Conservation (phyloP, 35 echinoderm and acorn worm genomes). For the Stichopus chloronotus region DNA sequence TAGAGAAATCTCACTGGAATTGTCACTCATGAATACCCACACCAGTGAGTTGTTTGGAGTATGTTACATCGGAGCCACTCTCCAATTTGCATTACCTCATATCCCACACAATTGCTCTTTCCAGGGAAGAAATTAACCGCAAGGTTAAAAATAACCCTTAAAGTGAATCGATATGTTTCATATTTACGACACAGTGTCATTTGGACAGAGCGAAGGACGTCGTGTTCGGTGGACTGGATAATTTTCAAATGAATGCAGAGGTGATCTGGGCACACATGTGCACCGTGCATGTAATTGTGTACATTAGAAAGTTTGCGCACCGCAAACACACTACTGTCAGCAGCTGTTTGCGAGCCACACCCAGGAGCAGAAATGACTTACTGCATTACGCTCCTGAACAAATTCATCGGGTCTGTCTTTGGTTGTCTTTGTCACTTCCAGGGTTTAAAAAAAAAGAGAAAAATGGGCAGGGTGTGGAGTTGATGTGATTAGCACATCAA, state of each 20-base stretch:
- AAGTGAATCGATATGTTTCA: too few relatives aligned
- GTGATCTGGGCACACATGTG: not conserved
- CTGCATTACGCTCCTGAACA: not conserved
- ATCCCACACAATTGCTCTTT: too few relatives aligned
- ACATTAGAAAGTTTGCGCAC: not conserved
- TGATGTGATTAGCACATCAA: not conserved
- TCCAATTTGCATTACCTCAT: too few relatives aligned
- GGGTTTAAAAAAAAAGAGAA: not conserved
- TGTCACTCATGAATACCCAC: too few relatives aligned
- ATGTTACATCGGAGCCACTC: too few relatives aligned
- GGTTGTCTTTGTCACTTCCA: too few relatives aligned
- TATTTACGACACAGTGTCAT: too few relatives aligned
- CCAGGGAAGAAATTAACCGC: too few relatives aligned
- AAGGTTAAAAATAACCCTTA: too few relatives aligned
- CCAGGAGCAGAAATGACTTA: not conserved
- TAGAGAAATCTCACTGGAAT: too few relatives aligned
- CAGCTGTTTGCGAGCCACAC: not conserved
- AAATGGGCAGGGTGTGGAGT: not conserved
- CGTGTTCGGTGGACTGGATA: not conserved
- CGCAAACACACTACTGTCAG: not conserved
- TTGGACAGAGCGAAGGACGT: not conserved
- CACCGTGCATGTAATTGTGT: not conserved
- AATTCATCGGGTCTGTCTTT: too few relatives aligned
- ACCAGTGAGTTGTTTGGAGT: too few relatives aligned
- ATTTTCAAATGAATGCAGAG: not conserved